Base-by-base conservation (phyloP, 2,888 invertebrate genomes). In the Laspeyria flexula region DNA sequence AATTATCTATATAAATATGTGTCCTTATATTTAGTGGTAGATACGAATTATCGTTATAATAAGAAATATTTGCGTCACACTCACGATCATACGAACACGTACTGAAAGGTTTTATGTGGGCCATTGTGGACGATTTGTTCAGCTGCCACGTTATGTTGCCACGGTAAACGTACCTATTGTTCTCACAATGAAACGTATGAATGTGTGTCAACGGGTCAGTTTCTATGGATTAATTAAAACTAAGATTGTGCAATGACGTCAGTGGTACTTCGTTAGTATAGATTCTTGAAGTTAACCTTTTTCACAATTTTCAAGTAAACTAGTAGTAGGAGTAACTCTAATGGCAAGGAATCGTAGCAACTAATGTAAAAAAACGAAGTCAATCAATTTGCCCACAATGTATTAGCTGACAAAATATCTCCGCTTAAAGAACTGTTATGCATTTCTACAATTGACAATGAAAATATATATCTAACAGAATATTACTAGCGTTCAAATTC, bases 181-280 rank as follows among this genome's bases (percentile, higher is more conserved):
- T 66, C 50, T 48, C 35, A 54, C 61, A 56, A 56, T 66, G 46
- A 59, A 59, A 58, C 38, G 44, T 54, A 44, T 50, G 56, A 45
- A 75, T 75, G 60, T 78, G 42, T 76, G 78, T 71, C 73, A 77
- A 51, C 67, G 63, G 75, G 78, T 71, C 73, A 73, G 47, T 64
- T 60, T 57, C 51, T 65, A 65, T 64, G 38, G 68, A 64, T 71
- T 71, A 71, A 75, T 75, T 75, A 73, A 55, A 43, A 46, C 61
- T 65, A 51, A 54, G 51, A 66, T 69, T 65, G 55, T 45, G 59
- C 15, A 65, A 63, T 60, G 46, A 62, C 55, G 56, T 56, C 44
- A 55, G 45, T 61, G 27, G 41, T 43, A 38, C 37, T 38, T 57
- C 45, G 40, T 57, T 60, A 47, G 27, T 30, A 23, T 34, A 31